Conservation (phyloP, 2,797 vertebrate genomes). For the Adelosebastes latens region DNA sequence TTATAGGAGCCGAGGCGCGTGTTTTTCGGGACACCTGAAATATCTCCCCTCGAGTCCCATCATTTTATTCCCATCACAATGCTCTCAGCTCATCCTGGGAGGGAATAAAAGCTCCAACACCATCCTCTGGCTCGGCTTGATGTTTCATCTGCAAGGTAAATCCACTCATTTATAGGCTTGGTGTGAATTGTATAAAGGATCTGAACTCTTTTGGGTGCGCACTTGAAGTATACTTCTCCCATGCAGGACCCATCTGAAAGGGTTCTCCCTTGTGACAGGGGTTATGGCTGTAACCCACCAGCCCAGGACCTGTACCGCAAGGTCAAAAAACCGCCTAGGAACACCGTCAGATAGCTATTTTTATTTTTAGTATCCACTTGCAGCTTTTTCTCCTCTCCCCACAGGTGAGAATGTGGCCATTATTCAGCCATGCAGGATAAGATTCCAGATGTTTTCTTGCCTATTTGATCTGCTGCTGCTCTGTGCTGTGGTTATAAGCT, state of each 20-base stretch:
- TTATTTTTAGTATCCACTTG: slow-evolving; percentile 55
- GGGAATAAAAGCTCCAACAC: slow-evolving; percentile 51
- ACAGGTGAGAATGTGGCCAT: slow-evolving; percentile 66
- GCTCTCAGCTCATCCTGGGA: slow-evolving; percentile 50
- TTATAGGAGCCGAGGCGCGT: slow-evolving; percentile 59
- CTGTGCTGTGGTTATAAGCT: slow-evolving; percentile 43
- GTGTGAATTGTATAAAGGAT: slow-evolving; percentile 4
- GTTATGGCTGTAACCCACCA: slow-evolving; percentile 68
- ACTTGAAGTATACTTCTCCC: slow-evolving; percentile 62
- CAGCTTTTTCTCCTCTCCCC: slow-evolving; percentile 19
- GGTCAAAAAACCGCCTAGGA: slow-evolving; percentile 71
- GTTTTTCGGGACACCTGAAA: slow-evolving; percentile 78
- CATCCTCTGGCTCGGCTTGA: slow-evolving; percentile 73
- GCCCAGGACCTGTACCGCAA: slow-evolving; percentile 76
- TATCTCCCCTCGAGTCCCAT: slow-evolving; percentile 51
- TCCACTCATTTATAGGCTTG: slow-evolving; percentile 41
- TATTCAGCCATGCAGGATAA: slow-evolving; percentile 36
- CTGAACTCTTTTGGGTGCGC: slow-evolving; percentile 49
- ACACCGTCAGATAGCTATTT: slow-evolving; percentile 45
- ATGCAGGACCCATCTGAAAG: slow-evolving; percentile 43
- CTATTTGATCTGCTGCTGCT: slow-evolving; percentile 16
- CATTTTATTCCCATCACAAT: slow-evolving; percentile 19
- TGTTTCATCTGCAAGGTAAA: slow-evolving; percentile 83
- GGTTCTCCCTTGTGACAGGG: slow-evolving; percentile 48
- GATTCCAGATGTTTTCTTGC: slow-evolving; percentile 34